phyloP scores from a whole-genome alignment of 2,888 invertebrate genomes.

The Amphipoea lucens region DNA sequence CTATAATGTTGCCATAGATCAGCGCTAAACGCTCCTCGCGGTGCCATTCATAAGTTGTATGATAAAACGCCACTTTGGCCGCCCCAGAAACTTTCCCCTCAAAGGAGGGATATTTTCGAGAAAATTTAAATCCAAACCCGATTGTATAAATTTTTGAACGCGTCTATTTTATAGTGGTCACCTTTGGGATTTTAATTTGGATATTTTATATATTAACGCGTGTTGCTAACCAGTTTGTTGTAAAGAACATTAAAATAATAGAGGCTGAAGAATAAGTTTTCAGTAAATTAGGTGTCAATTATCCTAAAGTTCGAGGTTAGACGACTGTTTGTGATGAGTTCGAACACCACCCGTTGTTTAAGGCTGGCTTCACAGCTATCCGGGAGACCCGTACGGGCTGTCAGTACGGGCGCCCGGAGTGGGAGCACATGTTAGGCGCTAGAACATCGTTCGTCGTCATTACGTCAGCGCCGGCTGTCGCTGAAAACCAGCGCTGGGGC shows the following conservation, averaged over 20 bases:
- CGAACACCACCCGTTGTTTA: not conserved
- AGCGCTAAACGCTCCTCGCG: constrained; percentile 73
- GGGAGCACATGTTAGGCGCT: no score
- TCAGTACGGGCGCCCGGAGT: no score
- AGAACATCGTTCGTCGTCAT: not conserved
- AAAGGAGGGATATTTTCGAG: constrained; percentile 69
- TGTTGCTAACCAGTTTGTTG: not conserved
- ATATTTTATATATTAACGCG: not conserved
- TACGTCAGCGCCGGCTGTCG: no score
- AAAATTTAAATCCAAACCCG: constrained; percentile 65
- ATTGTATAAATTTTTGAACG: constrained; percentile 54
- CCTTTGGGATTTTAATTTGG: constrained; percentile 30
- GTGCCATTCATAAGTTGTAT: constrained; percentile 75
- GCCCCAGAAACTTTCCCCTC: constrained; percentile 64
- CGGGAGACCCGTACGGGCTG: no score
- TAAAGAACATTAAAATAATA: not conserved
- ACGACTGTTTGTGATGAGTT: constrained; percentile 1
- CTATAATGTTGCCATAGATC: constrained; percentile 74
- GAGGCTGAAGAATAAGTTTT: not conserved
- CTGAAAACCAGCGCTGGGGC: no score
- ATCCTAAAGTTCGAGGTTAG: not conserved
- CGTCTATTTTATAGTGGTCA: constrained; percentile 48
- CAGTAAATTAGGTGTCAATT: not conserved
- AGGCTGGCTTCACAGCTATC: no score
- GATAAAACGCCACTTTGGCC: constrained; percentile 69